These are phyloP conservation scores for Cherax destructor DNA, from an alignment of 1,140 invertebrate genomes.

Conservation along the genomic window DNA sequence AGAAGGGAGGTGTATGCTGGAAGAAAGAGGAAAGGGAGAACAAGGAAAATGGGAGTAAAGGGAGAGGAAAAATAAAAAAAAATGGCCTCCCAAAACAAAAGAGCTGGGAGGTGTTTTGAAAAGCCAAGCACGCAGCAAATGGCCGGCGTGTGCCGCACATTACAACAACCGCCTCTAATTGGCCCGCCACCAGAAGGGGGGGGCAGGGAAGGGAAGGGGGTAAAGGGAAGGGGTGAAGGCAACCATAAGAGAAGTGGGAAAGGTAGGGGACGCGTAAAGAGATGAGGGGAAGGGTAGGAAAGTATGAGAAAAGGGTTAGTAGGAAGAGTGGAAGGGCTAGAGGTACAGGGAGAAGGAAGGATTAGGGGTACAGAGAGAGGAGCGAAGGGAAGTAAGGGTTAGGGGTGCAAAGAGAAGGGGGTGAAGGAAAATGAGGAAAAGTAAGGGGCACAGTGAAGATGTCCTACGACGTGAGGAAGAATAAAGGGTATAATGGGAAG, in stretches of 20 bases:
- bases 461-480: not conserved
- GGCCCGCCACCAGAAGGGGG: not conserved
- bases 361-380: too few relatives aligned
- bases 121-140: constrained; percentile 7
- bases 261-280: not conserved
- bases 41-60: not conserved
- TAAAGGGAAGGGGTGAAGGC: not conserved
- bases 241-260: not conserved
- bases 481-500: not conserved
- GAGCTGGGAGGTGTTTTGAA: not conserved
- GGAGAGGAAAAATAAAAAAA: too few relatives aligned
- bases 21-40: too few relatives aligned
- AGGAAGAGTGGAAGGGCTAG: too few relatives aligned
- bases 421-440: too few relatives aligned
- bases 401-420: too few relatives aligned
- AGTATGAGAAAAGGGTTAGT: not conserved
- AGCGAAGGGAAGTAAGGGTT: too few relatives aligned
- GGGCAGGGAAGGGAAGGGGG: not conserved
- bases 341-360: too few relatives aligned
- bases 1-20: too few relatives aligned
- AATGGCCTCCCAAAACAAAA: not conserved
- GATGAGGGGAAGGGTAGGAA: not conserved
- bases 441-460: not conserved
- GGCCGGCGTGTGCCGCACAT: not conserved
- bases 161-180: constrained; percentile 28